Evolutionary conservation across 2,888 invertebrate species (phyloP), one percentile per base, ranked within the genome.

Genomic region (Heteropelma amictum): DNA sequence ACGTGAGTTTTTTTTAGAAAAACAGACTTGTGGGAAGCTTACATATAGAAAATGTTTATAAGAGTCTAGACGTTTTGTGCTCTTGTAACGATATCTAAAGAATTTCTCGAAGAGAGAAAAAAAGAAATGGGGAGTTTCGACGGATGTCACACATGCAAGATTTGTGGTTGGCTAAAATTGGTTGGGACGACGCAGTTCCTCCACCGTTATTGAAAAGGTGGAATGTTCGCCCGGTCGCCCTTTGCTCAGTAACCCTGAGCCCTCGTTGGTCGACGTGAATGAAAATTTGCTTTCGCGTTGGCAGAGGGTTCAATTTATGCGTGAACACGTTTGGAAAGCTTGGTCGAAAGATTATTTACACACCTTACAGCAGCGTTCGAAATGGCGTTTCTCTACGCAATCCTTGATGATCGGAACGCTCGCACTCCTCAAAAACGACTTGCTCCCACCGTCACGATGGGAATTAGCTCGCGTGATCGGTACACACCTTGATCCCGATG

Each of bases 271-370:
- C 8, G 70, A 78, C 4, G n/a, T 74, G 0, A 77, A 72, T 2
- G 54, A 65, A 8, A 77, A 74, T 42, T 76, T 77, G 8, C 63
- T 83, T 23, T 56, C 72, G 1, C 77, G 79, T 2, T 83, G 80
- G 79, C 79, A 82, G 49, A 49, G 45, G 0, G 45, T 81, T 3
- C 72, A 64, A 3, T 49, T 51, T 1, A 67, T 77, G 38, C 33
- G 23, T 5, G 81, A 83, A 49, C 64, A 76, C 0, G 69, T 82
- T 10, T 84, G 84, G 81, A 72, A 76, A 14, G 14, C 70, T 0
- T 83, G 82, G 81, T 33, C 69, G 6, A 14, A 10, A 0, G 84
- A 84, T 17, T 84, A 83, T 17, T 35, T 84, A 0, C 63, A 78
- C 8, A 40, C 67, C 1, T 73, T 84, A 0, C 83, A 83, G 53